Conservation (phyloP, 2,888 invertebrate species). For the Steinernema carpocapsae region DNA sequence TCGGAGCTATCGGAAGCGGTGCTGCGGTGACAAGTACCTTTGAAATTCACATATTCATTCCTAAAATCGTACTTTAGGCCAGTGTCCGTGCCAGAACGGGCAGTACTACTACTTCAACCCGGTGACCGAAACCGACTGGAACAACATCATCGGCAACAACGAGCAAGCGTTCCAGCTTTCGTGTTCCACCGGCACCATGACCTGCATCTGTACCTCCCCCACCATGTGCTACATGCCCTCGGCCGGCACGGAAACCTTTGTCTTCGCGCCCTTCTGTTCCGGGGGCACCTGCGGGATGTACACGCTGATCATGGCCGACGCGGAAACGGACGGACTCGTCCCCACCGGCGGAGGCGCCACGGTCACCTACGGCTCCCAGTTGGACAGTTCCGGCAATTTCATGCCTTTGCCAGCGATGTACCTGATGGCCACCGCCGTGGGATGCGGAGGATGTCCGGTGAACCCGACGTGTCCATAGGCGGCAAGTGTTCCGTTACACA, state of each 20-base stretch:
- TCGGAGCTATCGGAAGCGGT: not conserved
- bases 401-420: not conserved
- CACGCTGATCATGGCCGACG: not conserved
- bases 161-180: not conserved
- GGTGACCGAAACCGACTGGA: not conserved
- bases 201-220: constrained; percentile 1
- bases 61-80: not conserved
- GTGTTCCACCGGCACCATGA: constrained; percentile 5
- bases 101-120: constrained; percentile 6
- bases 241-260: not conserved
- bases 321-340: not conserved
- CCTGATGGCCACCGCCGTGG: not conserved
- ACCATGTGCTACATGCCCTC: not conserved
- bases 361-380: not conserved
- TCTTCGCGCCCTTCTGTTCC: constrained; percentile 10
- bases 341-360: not conserved
- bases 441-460: constrained; percentile 12
- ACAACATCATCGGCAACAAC: constrained; percentile 17
- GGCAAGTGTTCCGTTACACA: not conserved
- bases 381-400: not conserved
- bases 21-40: not conserved
- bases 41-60: not conserved
- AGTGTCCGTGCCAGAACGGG: not conserved
- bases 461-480: not conserved
- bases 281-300: constrained; percentile 7